Conservation (phyloP, 2,888 invertebrate genomes). For the Hyppa rectilinea region DNA sequence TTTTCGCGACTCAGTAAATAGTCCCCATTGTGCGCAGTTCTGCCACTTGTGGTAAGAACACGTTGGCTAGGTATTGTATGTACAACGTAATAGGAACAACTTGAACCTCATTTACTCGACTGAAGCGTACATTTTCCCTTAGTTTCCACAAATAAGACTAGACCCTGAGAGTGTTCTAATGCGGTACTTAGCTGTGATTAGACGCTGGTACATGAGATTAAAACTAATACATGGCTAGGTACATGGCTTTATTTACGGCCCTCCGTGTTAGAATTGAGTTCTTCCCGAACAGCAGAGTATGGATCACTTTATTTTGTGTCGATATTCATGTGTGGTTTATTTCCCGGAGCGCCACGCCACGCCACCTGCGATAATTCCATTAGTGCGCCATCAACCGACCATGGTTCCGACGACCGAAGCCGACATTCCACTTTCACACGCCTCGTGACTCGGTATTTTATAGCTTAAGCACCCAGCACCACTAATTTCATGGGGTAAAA, state of each 20-base stretch:
- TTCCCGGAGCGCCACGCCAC: neutral
- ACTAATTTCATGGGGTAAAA: slow-evolving; percentile 1
- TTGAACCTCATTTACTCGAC: slow-evolving; percentile 24
- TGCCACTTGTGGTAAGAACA: slow-evolving; percentile 9
- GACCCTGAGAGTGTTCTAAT: slow-evolving; percentile 15
- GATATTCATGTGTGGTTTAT: neutral
- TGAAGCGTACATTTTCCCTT: slow-evolving; percentile 18
- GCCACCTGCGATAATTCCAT: slow-evolving; percentile 28
- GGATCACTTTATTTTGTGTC: neutral
- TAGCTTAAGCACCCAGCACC: slow-evolving; percentile 8
- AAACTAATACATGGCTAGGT: neutral
- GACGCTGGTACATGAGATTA: neutral
- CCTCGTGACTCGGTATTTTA: slow-evolving; percentile 7
- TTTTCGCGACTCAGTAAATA: slow-evolving; percentile 27
- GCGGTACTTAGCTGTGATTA: slow-evolving; percentile 19
- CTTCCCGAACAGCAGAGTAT: neutral
- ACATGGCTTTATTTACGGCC: neutral
- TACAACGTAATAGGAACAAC: slow-evolving; percentile 22
- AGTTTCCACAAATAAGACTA: slow-evolving; percentile 27
- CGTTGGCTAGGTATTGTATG: slow-evolving; percentile 6
- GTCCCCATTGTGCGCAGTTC: neutral
- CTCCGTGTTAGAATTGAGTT: neutral
- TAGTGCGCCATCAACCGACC: slow-evolving; percentile 7
- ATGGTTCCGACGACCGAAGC: slow-evolving; percentile 7
- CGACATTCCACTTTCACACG: slow-evolving; percentile 34